Evolutionary conservation across 2,113 vertebrate species (phyloP), one percentile per base, ranked within the genome.

Genomic region (Pyxicephalus adspersus): DNA sequence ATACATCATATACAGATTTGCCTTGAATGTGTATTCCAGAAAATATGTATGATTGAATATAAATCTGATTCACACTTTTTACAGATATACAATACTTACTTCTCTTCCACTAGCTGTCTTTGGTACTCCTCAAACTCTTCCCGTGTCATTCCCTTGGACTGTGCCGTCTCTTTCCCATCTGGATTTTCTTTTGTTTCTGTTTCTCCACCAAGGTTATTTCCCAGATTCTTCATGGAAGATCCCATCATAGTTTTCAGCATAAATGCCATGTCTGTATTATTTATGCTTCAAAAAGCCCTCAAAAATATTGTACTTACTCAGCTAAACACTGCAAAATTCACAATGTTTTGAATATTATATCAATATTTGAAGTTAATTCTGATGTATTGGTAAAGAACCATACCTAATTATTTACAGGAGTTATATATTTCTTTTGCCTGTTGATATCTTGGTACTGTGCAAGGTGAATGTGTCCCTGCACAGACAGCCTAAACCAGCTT

Each of bases 71-170:
- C 15, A 45, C 23, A 64, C 20, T 23, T 23, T 23, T 23, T 6
- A 45, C 9, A 45, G 34, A 5, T 38, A 9, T 3, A 38, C 9
- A n/a, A 70, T n/a, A 92, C 92, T 93, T 86, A 94, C 92, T 94
- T 94, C 80, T 93, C 91, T 72, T 94, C 91, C 84, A 93, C 83
- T 83, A 92, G 89, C 84, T 93, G 90, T 83, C 80, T 89, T 86
- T 94, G 91, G 83, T 92, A 90, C 85, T 92, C 91, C 80, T 94
- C 92, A 68, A 92, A 92, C 87, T 94, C 92, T 83, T 93, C 90
- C 0, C 70, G 83, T 80, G 86, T 84, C 91, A 90, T 78, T 51
- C 88, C 83, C n/a, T 86, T 89, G 83, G 90, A 90, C 83, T 86
- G 84, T 0, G 85, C 52, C 0, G 86, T 90, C 1, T 76, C 89